Evolutionary conservation across 1,140 invertebrate genomes (phyloP).

Genomic region (Drosophila seguyi): DNA sequence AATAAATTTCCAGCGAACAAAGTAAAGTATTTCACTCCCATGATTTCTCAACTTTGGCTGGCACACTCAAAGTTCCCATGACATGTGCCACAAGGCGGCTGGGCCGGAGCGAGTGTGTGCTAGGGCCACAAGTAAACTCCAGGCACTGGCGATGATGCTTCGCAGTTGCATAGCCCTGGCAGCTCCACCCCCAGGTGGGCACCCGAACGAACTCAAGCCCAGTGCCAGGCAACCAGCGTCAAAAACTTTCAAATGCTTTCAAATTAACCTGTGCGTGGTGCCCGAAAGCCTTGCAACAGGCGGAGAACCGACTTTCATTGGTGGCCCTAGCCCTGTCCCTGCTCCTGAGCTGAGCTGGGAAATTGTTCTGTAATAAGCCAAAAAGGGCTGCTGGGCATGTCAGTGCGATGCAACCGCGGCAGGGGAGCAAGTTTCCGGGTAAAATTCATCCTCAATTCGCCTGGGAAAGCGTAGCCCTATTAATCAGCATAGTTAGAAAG

Average conservation of each 20-base stretch:
- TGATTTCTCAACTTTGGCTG: slow-evolving; percentile 69
- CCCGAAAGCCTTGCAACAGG: slow-evolving; percentile 28
- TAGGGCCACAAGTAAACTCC: slow-evolving; percentile 68
- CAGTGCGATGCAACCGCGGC: not conserved
- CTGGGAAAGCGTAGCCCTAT: not conserved
- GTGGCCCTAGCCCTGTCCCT: slow-evolving; percentile 13
- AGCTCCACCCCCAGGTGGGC: not conserved
- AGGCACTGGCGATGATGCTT: slow-evolving; percentile 35
- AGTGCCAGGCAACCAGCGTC: slow-evolving; percentile 46
- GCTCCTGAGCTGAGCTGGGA: slow-evolving; percentile 3
- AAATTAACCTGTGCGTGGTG: slow-evolving; percentile 66
- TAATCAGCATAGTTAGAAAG: slow-evolving; percentile 1
- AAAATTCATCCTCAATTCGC: not conserved
- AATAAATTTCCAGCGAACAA: slow-evolving; percentile 74
- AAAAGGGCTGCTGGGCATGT: slow-evolving; percentile 13
- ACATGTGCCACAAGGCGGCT: slow-evolving; percentile 62
- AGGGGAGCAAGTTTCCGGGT: not conserved
- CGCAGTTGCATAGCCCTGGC: slow-evolving; percentile 3
- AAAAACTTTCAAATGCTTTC: slow-evolving; percentile 79
- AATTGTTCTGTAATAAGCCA: slow-evolving; percentile 37
- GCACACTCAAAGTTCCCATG: slow-evolving; percentile 72
- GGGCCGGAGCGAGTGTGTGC: slow-evolving; percentile 16
- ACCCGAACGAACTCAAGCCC: not conserved
- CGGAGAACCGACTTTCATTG: slow-evolving; percentile 28
- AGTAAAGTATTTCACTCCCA: slow-evolving; percentile 80